Base-by-base conservation (phyloP, 2,888 invertebrate genomes). In the Drosophila mimica region DNA sequence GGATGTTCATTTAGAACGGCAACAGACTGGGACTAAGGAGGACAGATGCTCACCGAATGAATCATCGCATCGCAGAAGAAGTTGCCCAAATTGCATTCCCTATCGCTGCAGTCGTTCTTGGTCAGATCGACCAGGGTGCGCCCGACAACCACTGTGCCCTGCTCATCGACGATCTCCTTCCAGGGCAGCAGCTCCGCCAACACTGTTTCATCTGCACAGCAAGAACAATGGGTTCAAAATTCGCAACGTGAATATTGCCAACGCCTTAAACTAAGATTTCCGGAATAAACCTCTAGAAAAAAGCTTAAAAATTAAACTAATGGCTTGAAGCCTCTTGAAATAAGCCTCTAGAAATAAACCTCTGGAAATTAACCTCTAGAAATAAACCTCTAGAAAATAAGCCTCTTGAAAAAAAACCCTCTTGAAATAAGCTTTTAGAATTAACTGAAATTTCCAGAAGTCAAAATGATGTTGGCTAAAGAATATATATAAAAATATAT, bases 81-180 rank as follows among this genome's bases (percentile, higher is more conserved):
- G 90, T 95, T 96, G 33, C 97, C 97, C 56, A 97, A 92, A 84
- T 95, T 96, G 85, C 97, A 97, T 92, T 97, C 97, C 0, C 86
- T 88, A 13, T 93, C 93, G 1, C 94, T 89, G 81, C 97, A 97
- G 2, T 91, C 87, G 0, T 92, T 92, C 43, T 94, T 94, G 2
- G 94, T 93, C 43, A 97, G 91, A 17, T 93, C 91, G 0, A 96
- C 95, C 76, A 94, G 92, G 0, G 95, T 94, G 3, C 75, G 78
- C 0, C 96, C 97, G 4, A 97, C 88, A n/a, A 94, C 92, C 68
- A 93, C 91, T 1, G 93, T 93, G 0, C 95, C 95, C 64, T 92
- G 78, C 34, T 93, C 94, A 68, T 95, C 94, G 20, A 96, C 94
- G 34, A 91, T 81, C 7, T 94, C 94, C 61, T 95, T 94, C 94